phyloP scores from a whole-genome alignment of 2,797 vertebrate genomes.

The Sylvilagus floridanus region DNA sequence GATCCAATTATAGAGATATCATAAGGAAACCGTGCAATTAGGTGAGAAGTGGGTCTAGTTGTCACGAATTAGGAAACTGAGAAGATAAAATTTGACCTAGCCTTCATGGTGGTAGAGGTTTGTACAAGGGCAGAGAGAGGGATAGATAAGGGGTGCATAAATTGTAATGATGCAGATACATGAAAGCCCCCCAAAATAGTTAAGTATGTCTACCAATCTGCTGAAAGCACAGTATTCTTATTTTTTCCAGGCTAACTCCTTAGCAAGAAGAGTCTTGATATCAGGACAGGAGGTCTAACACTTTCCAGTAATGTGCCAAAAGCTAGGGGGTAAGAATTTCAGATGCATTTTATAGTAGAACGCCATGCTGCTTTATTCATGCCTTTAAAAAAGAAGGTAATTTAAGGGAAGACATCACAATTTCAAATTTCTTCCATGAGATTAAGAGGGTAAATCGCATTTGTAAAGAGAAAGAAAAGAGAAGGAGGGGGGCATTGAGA shows the following conservation, averaged over 20 bases:
- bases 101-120: neutral
- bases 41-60: neutral
- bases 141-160: neutral
- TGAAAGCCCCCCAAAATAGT: neutral
- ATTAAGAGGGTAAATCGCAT: constrained; percentile 27
- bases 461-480: neutral
- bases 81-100: neutral
- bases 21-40: neutral
- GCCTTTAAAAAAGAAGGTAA: neutral
- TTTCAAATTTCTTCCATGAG: neutral
- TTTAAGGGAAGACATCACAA: neutral
- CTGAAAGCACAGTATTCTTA: neutral
- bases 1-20: neutral
- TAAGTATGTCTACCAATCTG: neutral
- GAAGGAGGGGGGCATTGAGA: neutral
- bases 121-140: neutral
- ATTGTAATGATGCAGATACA: neutral
- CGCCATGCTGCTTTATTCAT: neutral
- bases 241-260: too few relatives aligned
- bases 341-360: neutral
- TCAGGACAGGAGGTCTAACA: neutral
- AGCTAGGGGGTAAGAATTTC: neutral
- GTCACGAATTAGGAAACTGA: neutral
- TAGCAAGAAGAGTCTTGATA: neutral
- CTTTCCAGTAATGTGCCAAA: neutral